A percentile compares a stretch with the other conserved stretches of the same genome.
phyloP scores from a whole-genome alignment of 2,113 vertebrate species.

The Neodontobutis hainanensis region DNA sequence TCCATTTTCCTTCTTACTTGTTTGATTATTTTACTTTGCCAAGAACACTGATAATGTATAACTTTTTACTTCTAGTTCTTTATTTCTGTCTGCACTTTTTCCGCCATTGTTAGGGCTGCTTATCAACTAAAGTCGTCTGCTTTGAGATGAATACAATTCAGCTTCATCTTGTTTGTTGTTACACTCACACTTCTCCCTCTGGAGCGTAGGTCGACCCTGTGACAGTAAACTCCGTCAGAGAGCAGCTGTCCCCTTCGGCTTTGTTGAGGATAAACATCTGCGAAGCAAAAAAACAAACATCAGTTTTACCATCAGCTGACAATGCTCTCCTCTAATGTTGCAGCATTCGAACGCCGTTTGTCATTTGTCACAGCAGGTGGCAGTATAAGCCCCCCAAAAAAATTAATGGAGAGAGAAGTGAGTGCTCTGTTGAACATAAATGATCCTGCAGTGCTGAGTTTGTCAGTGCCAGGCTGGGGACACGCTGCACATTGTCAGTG shows the following conservation, averaged over 20 bases:
- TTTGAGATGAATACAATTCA: not conserved
- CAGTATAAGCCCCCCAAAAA: slow-evolving; percentile 53
- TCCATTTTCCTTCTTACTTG: too few species aligned
- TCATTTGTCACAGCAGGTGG: slow-evolving; percentile 53
- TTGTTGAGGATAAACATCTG: slow-evolving; percentile 95
- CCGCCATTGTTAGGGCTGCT: not conserved
- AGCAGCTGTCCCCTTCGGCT: slow-evolving; percentile 88
- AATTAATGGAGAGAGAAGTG: not conserved
- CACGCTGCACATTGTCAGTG: slow-evolving; percentile 25
- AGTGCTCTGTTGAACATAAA: slow-evolving; percentile 7
- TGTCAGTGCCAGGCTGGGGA: slow-evolving; percentile 20
- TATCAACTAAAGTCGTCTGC: not conserved
- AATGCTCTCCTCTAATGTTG: not conserved
- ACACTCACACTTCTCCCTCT: slow-evolving; percentile 95
- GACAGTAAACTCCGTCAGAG: slow-evolving; percentile 92
- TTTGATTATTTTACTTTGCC: too few species aligned
- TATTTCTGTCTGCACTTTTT: too few species aligned
- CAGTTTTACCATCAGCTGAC: slow-evolving; percentile 8
- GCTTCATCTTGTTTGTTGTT: not conserved
- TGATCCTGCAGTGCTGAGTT: slow-evolving; percentile 20
- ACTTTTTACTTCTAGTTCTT: too few species aligned
- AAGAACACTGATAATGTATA: too few species aligned
- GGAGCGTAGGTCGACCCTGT: slow-evolving; percentile 96
- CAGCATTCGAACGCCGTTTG: not conserved
- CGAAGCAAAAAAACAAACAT: slow-evolving; percentile 33